Evolutionary conservation across 2,113 vertebrate genomes (phyloP), one percentile per base, ranked within the genome.

Genomic region (Hystrix brachyura): DNA sequence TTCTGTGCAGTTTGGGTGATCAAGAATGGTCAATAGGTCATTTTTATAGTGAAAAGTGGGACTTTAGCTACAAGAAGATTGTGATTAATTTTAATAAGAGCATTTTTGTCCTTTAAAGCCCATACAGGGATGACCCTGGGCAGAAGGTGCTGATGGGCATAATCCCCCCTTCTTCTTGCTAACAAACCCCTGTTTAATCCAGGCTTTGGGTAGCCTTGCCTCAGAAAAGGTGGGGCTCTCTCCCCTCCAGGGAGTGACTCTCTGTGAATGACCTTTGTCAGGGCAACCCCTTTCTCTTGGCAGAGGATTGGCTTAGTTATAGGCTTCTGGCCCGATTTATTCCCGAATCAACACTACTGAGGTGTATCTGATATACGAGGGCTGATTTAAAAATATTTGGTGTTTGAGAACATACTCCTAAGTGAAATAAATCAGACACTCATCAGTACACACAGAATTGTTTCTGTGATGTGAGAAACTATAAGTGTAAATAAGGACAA

Each of bases 21-120:
- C 86, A 74, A 25, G 27, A 48, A 71, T 32, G 59, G 53, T 17
- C 79, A n/a, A 7, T 32, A 5, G 46, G 25, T n/a, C 34, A 82
- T 72, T 38, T 59, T 34, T 76, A 53, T 25, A 72, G 46, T 5
- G 29, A 48, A 91, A 87, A 48, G 8, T 3, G 84, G 14, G 17
- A 46, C 59, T 93, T 81, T 87, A 91, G 86, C 74, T 87, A 38
- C 34, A 29, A 43, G 21, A 46, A 86, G 46, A 64, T 38, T 64
- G 13, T 34, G 87, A 53, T 59, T 91, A 13, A 69, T 83, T 95
- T 95, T 29, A 67, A 76, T 86, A 62, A 97, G 71, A 57, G 17
- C 0, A 32, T 84, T 91, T 25, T 1, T 0, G 0, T 94, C 96
- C 19, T 79, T 94, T 51, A 53, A 48, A 86, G 67, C 1, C 32